phyloP scores from a whole-genome alignment of 2,113 vertebrate species.

The Benitochromis conjunctus region DNA sequence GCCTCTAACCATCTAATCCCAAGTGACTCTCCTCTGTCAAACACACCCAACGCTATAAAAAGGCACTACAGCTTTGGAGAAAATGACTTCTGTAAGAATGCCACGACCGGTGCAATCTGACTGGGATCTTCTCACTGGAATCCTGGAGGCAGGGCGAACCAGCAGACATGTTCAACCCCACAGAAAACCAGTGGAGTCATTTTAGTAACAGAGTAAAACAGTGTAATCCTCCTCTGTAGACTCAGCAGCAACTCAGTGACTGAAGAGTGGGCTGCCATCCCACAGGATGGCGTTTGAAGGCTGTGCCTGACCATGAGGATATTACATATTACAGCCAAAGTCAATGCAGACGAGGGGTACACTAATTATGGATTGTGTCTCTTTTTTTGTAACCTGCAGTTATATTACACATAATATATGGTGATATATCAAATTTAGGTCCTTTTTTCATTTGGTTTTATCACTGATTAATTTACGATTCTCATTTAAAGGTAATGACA shows the following conservation, averaged over 20 bases:
- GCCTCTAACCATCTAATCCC: background rate
- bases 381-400: background rate
- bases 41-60: background rate
- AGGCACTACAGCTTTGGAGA: background rate
- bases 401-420: background rate
- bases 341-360: fast-evolving
- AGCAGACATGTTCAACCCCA: background rate
- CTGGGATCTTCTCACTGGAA: background rate
- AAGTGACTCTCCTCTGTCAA: background rate
- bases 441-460: background rate
- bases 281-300: fast-evolving
- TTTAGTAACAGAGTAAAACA: background rate
- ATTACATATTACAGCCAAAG: background rate
- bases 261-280: background rate
- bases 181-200: background rate
- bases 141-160: background rate
- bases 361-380: background rate
- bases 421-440: background rate
- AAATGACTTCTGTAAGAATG: background rate
- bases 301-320: fast-evolving
- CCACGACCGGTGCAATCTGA: background rate
- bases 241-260: background rate
- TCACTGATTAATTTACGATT: background rate
- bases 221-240: background rate
- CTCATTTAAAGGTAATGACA: background rate